Percentiles rank a stretch among this genome's conserved stretches.
These are phyloP conservation scores for Hirtodrosophila alboralis DNA, from an alignment of 2,888 invertebrate genomes.

Conservation along the genomic window DNA sequence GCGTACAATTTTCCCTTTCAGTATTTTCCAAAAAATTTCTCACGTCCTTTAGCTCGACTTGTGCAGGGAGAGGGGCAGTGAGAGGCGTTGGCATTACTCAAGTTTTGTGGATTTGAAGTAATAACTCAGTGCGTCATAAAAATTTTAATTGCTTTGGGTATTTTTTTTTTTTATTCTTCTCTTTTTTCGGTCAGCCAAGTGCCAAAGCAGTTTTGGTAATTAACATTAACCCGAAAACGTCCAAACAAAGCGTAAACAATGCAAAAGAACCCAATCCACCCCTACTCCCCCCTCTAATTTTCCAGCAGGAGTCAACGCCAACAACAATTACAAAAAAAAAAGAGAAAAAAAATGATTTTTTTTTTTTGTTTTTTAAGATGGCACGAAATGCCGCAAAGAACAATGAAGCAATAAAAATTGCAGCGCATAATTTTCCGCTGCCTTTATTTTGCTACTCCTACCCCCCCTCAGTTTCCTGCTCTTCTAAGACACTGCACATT, in stretches of 20 bases:
- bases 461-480: not conserved
- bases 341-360: too few species aligned
- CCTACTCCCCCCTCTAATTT: not conserved
- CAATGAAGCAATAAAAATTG: slow-evolving; percentile 81
- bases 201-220: slow-evolving; percentile 80
- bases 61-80: slow-evolving; percentile 2
- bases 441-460: slow-evolving; percentile 34
- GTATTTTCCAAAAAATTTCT: slow-evolving; percentile 56
- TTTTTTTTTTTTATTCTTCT: too few species aligned
- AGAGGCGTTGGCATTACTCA: slow-evolving; percentile 72
- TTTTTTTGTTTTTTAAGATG: too few species aligned
- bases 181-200: slow-evolving; percentile 67
- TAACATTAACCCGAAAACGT: slow-evolving; percentile 76
- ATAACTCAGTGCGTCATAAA: slow-evolving; percentile 81
- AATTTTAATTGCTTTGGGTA: slow-evolving; percentile 80
- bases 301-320: slow-evolving; percentile 33
- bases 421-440: slow-evolving; percentile 77
- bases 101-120: slow-evolving; percentile 80
- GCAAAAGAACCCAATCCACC: slow-evolving; percentile 61
- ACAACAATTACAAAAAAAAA: slow-evolving; percentile 19
- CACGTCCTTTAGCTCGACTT: slow-evolving; percentile 61
- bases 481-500: slow-evolving; percentile 1
- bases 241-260: slow-evolving; percentile 67
- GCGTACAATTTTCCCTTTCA: slow-evolving; percentile 71
- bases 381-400: slow-evolving; percentile 47